A percentile compares a stretch with the other conserved stretches of the same genome.
These are phyloP conservation scores for Trichomalopsis sarcophagae DNA, from an alignment of 1,140 invertebrate genomes.

Conservation along the genomic window DNA sequence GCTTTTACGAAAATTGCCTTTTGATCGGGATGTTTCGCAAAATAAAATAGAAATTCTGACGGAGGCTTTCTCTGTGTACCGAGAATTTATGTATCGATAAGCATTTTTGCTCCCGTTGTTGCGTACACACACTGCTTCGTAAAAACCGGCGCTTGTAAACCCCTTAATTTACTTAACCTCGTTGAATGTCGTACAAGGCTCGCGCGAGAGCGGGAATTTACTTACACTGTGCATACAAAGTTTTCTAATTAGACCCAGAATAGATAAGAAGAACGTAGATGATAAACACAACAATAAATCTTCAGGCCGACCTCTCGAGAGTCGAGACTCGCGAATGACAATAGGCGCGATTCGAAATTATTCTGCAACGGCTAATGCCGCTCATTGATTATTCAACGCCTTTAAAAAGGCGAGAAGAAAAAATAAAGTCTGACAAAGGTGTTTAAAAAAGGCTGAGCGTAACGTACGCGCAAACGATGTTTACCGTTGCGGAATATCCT, in stretches of 20 bases:
- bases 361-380: too few relatives aligned
- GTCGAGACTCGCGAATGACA: neutral
- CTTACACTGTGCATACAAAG: neutral
- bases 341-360: too few relatives aligned
- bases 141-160: neutral
- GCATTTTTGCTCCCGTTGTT: too few relatives aligned
- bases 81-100: too few relatives aligned
- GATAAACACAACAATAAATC: neutral
- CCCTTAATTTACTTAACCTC: slow-evolving; percentile 1
- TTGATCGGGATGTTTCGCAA: neutral
- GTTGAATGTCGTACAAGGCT: neutral
- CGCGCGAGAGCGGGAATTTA: neutral
- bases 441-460: neutral
- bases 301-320: neutral
- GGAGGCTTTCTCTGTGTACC: too few relatives aligned
- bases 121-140: too few relatives aligned
- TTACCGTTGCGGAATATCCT: neutral
- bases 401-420: too few relatives aligned
- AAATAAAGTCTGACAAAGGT: neutral
- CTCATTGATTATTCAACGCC: too few relatives aligned
- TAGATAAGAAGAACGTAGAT: neutral
- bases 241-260: neutral
- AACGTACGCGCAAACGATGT: too few relatives aligned
- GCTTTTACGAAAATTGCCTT: neutral
- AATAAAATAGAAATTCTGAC: neutral